Evolutionary conservation across 2,113 vertebrate genomes (phyloP).

Genomic region (Nothoprocta perdicaria): DNA sequence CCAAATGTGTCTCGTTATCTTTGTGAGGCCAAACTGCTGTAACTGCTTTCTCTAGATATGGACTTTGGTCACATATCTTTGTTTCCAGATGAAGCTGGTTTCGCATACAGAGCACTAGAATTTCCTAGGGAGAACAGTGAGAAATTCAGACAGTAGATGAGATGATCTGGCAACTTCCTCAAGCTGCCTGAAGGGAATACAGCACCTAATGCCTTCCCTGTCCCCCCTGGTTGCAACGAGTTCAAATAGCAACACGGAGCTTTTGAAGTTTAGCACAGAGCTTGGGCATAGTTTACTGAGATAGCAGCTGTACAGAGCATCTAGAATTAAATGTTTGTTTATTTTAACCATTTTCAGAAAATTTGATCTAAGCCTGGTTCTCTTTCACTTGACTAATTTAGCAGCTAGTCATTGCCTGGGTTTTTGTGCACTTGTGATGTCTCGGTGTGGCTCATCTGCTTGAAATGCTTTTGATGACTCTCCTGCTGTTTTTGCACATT

Average conservation of each 20-base stretch:
- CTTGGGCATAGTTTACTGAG: neutral
- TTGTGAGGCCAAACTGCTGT: rapidly evolving
- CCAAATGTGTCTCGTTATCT: neutral
- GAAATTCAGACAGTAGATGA: neutral
- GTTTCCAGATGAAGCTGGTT: neutral
- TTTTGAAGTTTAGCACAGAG: rapidly evolving
- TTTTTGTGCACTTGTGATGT: rapidly evolving
- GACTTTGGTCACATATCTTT: neutral
- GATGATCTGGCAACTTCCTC: neutral
- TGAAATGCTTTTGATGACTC: neutral
- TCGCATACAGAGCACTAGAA: rapidly evolving
- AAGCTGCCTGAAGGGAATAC: no score
- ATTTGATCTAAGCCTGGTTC: neutral
- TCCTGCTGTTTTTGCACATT: neutral
- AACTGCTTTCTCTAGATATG: neutral
- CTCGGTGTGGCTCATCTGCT: neutral
- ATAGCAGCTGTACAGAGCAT: rapidly evolving
- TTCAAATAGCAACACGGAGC: neutral
- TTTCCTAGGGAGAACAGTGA: neutral
- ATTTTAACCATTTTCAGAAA: neutral
- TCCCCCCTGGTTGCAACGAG: neutral
- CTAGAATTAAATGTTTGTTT: rapidly evolving
- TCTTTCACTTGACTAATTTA: neutral
- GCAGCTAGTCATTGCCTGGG: neutral
- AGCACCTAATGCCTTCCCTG: neutral